Evolutionary conservation across 2,113 vertebrate species (phyloP).

Genomic region (Larimichthys crocea): DNA sequence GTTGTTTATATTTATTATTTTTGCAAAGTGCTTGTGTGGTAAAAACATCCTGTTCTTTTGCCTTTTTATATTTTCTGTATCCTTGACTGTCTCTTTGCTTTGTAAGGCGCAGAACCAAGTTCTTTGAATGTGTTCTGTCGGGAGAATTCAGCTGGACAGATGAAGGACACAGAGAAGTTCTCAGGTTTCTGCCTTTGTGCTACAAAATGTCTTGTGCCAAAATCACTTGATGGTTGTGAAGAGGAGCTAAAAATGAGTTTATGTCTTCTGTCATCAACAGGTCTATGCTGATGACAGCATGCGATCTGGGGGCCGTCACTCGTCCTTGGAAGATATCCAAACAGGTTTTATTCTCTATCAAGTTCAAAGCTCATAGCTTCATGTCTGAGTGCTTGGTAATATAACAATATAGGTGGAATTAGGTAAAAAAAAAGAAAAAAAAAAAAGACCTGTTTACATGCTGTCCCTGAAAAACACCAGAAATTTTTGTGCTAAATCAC

Average conservation of each 20-base stretch:
- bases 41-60: slow-evolving; percentile 13
- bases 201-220: background rate
- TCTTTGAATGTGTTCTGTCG: slow-evolving; percentile 82
- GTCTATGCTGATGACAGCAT: slow-evolving; percentile 99
- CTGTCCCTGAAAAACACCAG: background rate
- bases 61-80: background rate
- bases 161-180: slow-evolving; percentile 81
- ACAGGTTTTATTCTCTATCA: slow-evolving; percentile 87
- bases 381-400: background rate
- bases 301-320: slow-evolving; percentile 98
- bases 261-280: slow-evolving; percentile 79
- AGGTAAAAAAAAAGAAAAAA: background rate
- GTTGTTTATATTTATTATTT: background rate
- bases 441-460: background rate
- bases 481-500: background rate
- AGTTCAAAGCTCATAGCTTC: background rate
- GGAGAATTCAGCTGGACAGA: slow-evolving; percentile 83
- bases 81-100: slow-evolving; percentile 53
- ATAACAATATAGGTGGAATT: background rate
- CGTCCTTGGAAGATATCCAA: slow-evolving; percentile 99
- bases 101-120: slow-evolving; percentile 81
- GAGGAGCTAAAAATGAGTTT: background rate
- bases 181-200: slow-evolving; percentile 73
- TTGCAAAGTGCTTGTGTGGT: background rate
- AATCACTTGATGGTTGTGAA: background rate